phyloP scores from a whole-genome alignment of 2,888 invertebrate genomes.

The Clepsis dumicolana region DNA sequence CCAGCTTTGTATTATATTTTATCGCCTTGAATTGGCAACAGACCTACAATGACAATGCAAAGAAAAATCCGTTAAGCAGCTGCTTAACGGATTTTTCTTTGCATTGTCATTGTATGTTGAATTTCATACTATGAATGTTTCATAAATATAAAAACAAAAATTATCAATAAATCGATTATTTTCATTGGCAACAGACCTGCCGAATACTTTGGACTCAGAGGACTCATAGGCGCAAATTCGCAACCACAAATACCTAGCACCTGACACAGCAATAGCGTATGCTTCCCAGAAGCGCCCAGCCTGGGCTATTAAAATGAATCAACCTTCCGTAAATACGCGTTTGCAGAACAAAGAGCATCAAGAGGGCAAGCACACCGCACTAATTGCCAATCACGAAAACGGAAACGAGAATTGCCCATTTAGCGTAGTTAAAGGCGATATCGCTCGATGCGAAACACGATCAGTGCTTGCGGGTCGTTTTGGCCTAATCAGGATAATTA shows the following conservation, averaged over 20 bases:
- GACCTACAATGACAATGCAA: no score
- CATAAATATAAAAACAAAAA: no score
- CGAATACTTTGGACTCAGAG: no score
- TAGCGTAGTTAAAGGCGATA: constrained; percentile 43
- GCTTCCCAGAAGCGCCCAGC: constrained; percentile 4
- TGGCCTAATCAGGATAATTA: constrained; percentile 40
- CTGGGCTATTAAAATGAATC: constrained; percentile 23
- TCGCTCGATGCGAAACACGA: constrained; percentile 31
- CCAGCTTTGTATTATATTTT: no score
- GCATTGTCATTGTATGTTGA: no score
- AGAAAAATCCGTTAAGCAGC: no score
- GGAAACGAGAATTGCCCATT: constrained; percentile 37
- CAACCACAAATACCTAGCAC: constrained; percentile 1
- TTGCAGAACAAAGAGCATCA: constrained; percentile 41
- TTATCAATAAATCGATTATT: no score
- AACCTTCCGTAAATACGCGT: constrained; percentile 30
- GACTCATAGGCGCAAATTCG: no score
- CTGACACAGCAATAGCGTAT: constrained; percentile 1
- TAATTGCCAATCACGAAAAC: constrained; percentile 44
- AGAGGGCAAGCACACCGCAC: constrained; percentile 37
- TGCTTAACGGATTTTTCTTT: no score
- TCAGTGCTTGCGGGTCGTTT: constrained; percentile 38
- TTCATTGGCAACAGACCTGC: no score
- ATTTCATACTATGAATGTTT: no score
- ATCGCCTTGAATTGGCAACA: no score